Conservation (phyloP, 2,888 invertebrate genomes). For the Drosophila merina region DNA sequence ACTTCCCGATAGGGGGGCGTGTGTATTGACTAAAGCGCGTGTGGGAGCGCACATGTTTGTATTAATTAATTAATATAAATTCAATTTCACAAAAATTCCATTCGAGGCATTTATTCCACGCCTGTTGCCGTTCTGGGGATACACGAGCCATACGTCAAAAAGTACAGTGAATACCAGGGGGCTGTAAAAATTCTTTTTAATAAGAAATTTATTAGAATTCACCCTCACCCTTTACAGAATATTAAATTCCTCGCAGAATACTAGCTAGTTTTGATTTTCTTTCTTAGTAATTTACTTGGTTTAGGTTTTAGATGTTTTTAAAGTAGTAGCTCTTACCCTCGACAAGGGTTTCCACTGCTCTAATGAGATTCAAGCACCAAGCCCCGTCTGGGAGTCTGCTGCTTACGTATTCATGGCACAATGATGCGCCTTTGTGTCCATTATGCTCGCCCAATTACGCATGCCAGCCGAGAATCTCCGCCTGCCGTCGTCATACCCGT, state of each 20-base stretch:
- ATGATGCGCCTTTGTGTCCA: slow-evolving; percentile 58
- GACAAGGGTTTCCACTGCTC: slow-evolving; percentile 23
- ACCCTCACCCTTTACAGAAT: not conserved
- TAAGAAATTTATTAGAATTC: no score
- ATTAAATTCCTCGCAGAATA: not conserved
- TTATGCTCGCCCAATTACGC: slow-evolving; percentile 68
- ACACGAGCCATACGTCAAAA: slow-evolving; percentile 49
- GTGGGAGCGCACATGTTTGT: slow-evolving; percentile 30
- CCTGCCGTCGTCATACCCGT: slow-evolving; percentile 11
- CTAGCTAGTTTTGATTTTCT: not conserved
- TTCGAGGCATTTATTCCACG: slow-evolving; percentile 27
- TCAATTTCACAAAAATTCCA: slow-evolving; percentile 48
- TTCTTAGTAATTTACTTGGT: not conserved
- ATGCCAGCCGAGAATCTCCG: slow-evolving; percentile 57
- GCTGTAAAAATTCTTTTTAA: not conserved
- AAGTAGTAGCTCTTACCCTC: not conserved
- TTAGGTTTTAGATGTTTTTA: not conserved
- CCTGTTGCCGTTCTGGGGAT: slow-evolving; percentile 30
- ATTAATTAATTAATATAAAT: slow-evolving; percentile 57
- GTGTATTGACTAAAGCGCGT: slow-evolving; percentile 8
- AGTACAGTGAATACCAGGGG: slow-evolving; percentile 38
- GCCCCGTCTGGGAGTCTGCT: slow-evolving; percentile 26
- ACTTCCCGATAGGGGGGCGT: slow-evolving; percentile 12
- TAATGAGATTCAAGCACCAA: slow-evolving; percentile 22
- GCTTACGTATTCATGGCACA: slow-evolving; percentile 65